Base-by-base conservation (phyloP, 2,113 vertebrate genomes). In the Lagopus leucura region DNA sequence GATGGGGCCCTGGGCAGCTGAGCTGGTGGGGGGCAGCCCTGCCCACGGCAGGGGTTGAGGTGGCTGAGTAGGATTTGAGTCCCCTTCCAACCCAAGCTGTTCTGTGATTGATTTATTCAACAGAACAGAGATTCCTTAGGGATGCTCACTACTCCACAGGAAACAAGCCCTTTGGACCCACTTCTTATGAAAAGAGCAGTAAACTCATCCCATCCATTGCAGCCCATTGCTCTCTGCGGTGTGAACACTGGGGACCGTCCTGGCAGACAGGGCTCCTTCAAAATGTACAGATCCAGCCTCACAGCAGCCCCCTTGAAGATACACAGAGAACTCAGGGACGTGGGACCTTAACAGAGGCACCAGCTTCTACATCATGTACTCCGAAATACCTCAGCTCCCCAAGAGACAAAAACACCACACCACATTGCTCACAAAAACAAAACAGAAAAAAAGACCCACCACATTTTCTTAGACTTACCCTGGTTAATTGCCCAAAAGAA, bases 141-240 rank as follows among this genome's bases (percentile, higher is more conserved):
- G 82, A 36, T 82, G 73, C 45, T 84, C 43, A 32, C 1, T 16
- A 38, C 45, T 75, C 38, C 74, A 69, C 43, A 85, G 71, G 28
- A 82, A 93, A 87, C 11, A 43, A 11, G 0, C 0, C 1, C 63
- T 72, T 65, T 9, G 6, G 17, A 40, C 25, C 13, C 28, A 43
- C 3, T 75, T 79, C 54, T 85, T 12, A 4, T 19, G 36, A 65
- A 76, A 92, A 70, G 63, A 10, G 13, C 27, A 16, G 5, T 10
- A 8, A 5, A 58, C 19, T 13, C 1, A 3, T 25, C 10, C 63
- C 12, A 50, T 42, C 38, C 25, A 2, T 4, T 11, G 19, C 7
- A 61, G 45, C 17, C 4, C 61, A 54, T 12, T 60, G 40, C 30
- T 36, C 34, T 55, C 55, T 32, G 20, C 6, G 16, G 45, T 3